Conservation (phyloP, 2,888 invertebrate species). For the Brenthis daphne region DNA sequence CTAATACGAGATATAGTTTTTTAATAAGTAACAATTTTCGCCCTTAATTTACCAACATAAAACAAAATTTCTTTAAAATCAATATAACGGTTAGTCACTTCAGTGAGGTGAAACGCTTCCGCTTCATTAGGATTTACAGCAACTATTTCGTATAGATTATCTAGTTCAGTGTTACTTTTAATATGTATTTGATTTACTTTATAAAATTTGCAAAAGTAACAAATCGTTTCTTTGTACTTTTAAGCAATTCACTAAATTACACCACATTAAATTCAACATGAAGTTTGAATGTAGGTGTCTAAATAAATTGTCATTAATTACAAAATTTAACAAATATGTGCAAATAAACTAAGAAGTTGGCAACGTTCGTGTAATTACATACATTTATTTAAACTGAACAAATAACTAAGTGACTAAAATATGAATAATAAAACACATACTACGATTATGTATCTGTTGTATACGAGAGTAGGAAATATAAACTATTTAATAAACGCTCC, state of each 20-base stretch:
- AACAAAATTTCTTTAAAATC: constrained; percentile 62
- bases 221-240: constrained; percentile 86
- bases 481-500: constrained; percentile 49
- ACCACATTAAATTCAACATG: constrained; percentile 76
- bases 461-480: constrained; percentile 50
- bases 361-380: constrained; percentile 77
- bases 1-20: constrained; percentile 64
- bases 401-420: constrained; percentile 76
- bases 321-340: constrained; percentile 79
- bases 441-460: constrained; percentile 55
- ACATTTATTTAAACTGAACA: constrained; percentile 76
- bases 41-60: constrained; percentile 68
- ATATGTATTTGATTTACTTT: constrained; percentile 79
- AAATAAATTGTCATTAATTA: constrained; percentile 79
- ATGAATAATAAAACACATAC: constrained; percentile 73
- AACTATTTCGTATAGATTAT: constrained; percentile 76
- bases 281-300: constrained; percentile 62
- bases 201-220: constrained; percentile 89
- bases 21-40: constrained; percentile 75
- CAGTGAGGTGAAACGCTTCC: constrained; percentile 60
- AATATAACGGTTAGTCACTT: constrained; percentile 55
- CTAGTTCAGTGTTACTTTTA: constrained; percentile 69
- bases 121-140: constrained; percentile 71
- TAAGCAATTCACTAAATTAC: constrained; percentile 85
- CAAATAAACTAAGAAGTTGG: constrained; percentile 81